A percentile compares a stretch with the other conserved stretches of the same genome.
phyloP scores from a whole-genome alignment of 2,888 invertebrate genomes.

The Chaetoderma sp. region DNA sequence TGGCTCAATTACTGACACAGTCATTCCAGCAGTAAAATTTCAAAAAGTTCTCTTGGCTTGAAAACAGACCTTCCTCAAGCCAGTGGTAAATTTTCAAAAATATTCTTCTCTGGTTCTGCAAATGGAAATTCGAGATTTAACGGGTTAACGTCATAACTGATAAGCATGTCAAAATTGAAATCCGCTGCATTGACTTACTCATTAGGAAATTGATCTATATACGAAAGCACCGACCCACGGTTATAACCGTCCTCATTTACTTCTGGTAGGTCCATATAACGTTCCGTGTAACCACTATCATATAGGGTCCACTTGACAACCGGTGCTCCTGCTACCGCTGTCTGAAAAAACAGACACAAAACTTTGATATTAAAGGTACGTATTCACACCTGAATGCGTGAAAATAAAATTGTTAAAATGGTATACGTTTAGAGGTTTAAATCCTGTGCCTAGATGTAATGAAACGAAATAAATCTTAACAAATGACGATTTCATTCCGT shows the following conservation, averaged over 20 bases:
- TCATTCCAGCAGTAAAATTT: neutral
- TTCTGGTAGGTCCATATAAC: constrained; percentile 92
- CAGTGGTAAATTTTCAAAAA: too few relatives aligned
- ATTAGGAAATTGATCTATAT: constrained; percentile 89
- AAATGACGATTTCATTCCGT: too few relatives aligned
- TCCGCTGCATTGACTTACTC: constrained; percentile 75
- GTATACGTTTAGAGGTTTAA: too few relatives aligned
- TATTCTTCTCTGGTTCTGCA: too few relatives aligned
- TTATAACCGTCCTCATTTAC: constrained; percentile 84
- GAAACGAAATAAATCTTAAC: too few relatives aligned
- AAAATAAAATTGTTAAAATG: too few relatives aligned
- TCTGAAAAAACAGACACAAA: constrained; percentile 60
- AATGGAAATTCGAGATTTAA: neutral
- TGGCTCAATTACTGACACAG: too few relatives aligned
- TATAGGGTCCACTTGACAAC: constrained; percentile 97
- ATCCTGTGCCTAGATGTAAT: too few relatives aligned
- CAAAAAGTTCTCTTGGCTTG: neutral
- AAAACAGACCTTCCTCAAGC: neutral
- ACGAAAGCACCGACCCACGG: constrained; percentile 84
- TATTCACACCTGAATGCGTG: too few relatives aligned
- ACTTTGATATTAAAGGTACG: too few relatives aligned
- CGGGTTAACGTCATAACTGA: neutral
- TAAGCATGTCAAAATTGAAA: neutral
- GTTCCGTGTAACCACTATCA: constrained; percentile 98
- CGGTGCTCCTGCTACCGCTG: constrained; percentile 95